phyloP scores from a whole-genome alignment of 2,113 vertebrate species.

The Cryptoleucopteryx plumbea region DNA sequence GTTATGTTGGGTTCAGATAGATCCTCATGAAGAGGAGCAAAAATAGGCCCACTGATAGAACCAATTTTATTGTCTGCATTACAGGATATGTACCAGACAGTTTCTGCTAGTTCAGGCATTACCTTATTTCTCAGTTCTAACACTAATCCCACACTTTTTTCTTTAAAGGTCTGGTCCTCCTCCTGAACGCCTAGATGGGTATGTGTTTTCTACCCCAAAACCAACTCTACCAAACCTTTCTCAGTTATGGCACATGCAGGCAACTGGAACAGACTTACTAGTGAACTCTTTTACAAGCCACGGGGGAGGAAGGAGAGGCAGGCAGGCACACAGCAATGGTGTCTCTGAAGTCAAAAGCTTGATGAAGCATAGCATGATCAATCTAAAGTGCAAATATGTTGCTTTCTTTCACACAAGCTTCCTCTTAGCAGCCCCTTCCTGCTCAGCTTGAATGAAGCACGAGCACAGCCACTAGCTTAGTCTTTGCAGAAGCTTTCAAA shows the following conservation, averaged over 20 bases:
- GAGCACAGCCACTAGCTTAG: background rate
- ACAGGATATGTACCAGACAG: background rate
- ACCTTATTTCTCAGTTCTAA: background rate
- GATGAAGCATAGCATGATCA: background rate
- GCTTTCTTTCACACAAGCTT: background rate
- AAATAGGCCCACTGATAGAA: background rate
- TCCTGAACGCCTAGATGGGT: constrained; percentile 48
- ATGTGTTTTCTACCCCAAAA: background rate
- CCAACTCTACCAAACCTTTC: no score
- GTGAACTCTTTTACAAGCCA: background rate
- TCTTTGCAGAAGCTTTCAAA: background rate
- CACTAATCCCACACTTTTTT: background rate
- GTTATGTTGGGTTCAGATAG: background rate
- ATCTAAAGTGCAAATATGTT: background rate
- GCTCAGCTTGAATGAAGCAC: background rate
- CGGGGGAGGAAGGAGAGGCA: background rate
- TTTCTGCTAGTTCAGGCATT: background rate
- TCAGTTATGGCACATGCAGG: background rate
- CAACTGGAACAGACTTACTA: background rate
- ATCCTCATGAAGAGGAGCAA: background rate
- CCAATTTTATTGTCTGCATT: background rate
- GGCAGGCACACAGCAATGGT: background rate
- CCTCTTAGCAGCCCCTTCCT: background rate
- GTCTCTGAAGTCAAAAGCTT: background rate
- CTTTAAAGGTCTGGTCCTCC: constrained; percentile 12